A percentile compares a stretch with the other conserved stretches of the same genome.
Evolutionary conservation across 2,888 invertebrate genomes (phyloP).

Genomic region (Pantelozetes paolii): DNA sequence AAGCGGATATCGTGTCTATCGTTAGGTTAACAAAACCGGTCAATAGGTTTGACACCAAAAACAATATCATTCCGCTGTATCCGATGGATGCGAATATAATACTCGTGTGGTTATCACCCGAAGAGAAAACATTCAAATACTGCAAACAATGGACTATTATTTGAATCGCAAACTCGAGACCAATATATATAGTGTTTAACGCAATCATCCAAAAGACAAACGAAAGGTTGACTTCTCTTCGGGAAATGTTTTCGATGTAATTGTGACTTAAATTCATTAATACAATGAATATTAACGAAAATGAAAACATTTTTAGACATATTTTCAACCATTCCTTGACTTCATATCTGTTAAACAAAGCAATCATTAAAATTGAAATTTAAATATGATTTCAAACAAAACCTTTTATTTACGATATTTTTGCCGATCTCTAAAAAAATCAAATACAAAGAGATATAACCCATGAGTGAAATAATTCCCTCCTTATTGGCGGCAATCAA

Average conservation of each 20-base stretch:
- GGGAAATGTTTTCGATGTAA: slow-evolving; percentile 58
- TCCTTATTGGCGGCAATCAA: slow-evolving; percentile 81
- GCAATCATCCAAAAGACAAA: slow-evolving; percentile 74
- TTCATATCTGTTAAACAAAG: slow-evolving; percentile 6
- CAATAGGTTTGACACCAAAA: slow-evolving; percentile 73
- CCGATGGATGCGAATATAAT: slow-evolving; percentile 61
- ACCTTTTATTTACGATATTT: slow-evolving; percentile 55
- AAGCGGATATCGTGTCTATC: slow-evolving; percentile 58
- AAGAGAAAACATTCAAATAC: slow-evolving; percentile 37
- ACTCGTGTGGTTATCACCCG: slow-evolving; percentile 13
- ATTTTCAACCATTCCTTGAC: not conserved
- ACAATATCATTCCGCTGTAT: slow-evolving; percentile 75
- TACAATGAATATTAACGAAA: not conserved
- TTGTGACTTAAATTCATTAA: slow-evolving; percentile 41
- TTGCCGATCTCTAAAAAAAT: slow-evolving; percentile 65
- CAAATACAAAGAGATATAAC: slow-evolving; percentile 78
- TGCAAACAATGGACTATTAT: slow-evolving; percentile 31
- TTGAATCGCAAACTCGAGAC: slow-evolving; percentile 36
- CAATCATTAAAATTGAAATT: not conserved
- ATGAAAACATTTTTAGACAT: not conserved
- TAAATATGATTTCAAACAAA: too few relatives aligned
- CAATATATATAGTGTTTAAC: slow-evolving; percentile 43
- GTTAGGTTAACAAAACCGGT: slow-evolving; percentile 77
- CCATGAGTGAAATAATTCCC: slow-evolving; percentile 77
- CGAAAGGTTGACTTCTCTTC: slow-evolving; percentile 75